Percentiles rank a stretch among this genome's conserved stretches.
phyloP scores from a whole-genome alignment of 2,888 invertebrate genomes.

The Polyommatus iphigenia region DNA sequence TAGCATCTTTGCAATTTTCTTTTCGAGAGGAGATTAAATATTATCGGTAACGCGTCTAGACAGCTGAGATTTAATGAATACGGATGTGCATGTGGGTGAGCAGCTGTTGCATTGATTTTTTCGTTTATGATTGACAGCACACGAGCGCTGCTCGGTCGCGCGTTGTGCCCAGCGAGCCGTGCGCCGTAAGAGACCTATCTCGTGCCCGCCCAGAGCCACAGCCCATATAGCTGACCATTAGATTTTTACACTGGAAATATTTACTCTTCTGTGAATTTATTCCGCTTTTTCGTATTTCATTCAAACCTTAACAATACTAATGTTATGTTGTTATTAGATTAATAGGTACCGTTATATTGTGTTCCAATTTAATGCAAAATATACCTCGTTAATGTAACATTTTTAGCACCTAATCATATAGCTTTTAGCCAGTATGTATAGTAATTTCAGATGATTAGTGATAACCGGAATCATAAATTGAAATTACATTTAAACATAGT shows the following conservation, averaged over 20 bases:
- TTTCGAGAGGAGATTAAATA: conserved; percentile 14
- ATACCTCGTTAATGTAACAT: neutral
- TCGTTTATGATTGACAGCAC: conserved; percentile 79
- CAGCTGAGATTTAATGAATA: conserved; percentile 19
- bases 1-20: conserved; percentile 18
- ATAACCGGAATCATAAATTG: neutral
- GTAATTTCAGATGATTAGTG: neutral
- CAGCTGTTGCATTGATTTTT: conserved; percentile 64
- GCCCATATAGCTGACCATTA: conserved; percentile 43
- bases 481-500: neutral
- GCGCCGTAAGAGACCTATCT: conserved; percentile 69
- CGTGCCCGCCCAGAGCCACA: conserved; percentile 60
- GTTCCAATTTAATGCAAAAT: neutral
- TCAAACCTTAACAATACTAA: neutral
- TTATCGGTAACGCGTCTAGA: conserved; percentile 24
- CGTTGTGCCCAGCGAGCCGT: conserved; percentile 70
- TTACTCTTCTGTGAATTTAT: neutral
- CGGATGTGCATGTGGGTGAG: conserved; percentile 33
- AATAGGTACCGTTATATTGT: neutral
- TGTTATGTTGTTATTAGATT: neutral
- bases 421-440: neutral
- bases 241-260: conserved; percentile 22
- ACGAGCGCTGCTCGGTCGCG: conserved; percentile 74
- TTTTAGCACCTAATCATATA: neutral
- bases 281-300: neutral